Base-by-base conservation (phyloP, 1,140 invertebrate genomes). In the Plectrocnemia conspersa region DNA sequence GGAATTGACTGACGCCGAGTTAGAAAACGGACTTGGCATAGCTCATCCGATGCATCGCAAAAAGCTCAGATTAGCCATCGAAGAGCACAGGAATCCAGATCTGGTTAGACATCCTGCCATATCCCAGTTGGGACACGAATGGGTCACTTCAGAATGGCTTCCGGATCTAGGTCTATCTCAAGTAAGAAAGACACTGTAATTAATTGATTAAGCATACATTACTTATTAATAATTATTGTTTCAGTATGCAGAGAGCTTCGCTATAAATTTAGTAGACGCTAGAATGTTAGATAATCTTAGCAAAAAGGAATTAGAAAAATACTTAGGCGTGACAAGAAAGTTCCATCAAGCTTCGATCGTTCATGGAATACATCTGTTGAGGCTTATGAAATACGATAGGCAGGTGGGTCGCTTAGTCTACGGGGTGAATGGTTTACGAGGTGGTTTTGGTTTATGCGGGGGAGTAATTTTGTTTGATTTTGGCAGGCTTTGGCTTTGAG, bases 301-400 rank as follows among this genome's bases (percentile, higher is more conserved):
- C 62, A 93, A 93, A 72, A 94, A 95, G 68, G 92, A 97, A 66
- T 74, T 96, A 59, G 92, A 96, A 70, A 95, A 95, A 69, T 85
- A 91, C 66, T 79, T 97, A 10, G 86, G 86, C 1, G 88, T 95
- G 5, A 91, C 89, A 22, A 79, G 90, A 44, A 95, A 94, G 70
- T 93, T 93, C 71, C 91, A 94, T 74, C 90, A 94, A 73, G 88
- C 90, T 3, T 93, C 90, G 63, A 89, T 97, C 61, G 88, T 94
- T 29, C 91, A 95, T 66, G 92, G 79, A 35, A 91, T 97, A 62
- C 91, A 95, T 75, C 76, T 97, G 54, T 77, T 97, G 52, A 79
- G 91, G 54, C 89, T 93, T 74, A 82, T 95, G 69, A 91, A 91
- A 66, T 97, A 93, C 66, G 92, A 97, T 74, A 81, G 90, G 72